Percentiles rank a stretch among this genome's conserved stretches.
Evolutionary conservation across 2,113 vertebrate genomes (phyloP).

Genomic region (Trachemys scripta): DNA sequence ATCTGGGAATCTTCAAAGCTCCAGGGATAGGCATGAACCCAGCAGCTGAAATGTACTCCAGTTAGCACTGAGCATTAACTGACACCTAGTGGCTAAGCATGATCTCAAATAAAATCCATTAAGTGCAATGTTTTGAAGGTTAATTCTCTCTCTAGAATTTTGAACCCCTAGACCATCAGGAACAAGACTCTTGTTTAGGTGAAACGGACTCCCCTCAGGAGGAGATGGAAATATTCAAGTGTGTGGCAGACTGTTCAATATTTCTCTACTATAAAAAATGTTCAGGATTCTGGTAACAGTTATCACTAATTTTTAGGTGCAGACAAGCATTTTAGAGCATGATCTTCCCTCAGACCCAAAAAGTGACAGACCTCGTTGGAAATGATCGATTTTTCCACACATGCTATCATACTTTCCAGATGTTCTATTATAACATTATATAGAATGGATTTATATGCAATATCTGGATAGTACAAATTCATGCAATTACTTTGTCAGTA

Average conservation of each 20-base stretch:
- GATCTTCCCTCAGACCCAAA: neutral
- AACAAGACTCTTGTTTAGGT: neutral
- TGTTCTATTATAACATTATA: neutral
- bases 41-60: neutral
- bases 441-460: neutral
- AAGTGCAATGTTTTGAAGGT: fast-evolving
- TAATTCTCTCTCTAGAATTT: fast-evolving
- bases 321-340: neutral
- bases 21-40: neutral
- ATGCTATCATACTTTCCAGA: neutral
- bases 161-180: fast-evolving
- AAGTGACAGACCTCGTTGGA: neutral
- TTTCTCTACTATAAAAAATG: neutral
- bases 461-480: neutral
- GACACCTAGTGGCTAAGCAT: neutral
- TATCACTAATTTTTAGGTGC: neutral
- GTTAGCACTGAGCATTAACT: neutral
- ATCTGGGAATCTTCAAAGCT: neutral
- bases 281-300: neutral
- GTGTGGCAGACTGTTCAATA: neutral
- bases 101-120: fast-evolving
- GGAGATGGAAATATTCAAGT: neutral
- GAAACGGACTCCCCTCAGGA: neutral
- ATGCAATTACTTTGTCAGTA: neutral
- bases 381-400: neutral